phyloP scores from a whole-genome alignment of 2,888 invertebrate genomes.

The Unio pictorum region DNA sequence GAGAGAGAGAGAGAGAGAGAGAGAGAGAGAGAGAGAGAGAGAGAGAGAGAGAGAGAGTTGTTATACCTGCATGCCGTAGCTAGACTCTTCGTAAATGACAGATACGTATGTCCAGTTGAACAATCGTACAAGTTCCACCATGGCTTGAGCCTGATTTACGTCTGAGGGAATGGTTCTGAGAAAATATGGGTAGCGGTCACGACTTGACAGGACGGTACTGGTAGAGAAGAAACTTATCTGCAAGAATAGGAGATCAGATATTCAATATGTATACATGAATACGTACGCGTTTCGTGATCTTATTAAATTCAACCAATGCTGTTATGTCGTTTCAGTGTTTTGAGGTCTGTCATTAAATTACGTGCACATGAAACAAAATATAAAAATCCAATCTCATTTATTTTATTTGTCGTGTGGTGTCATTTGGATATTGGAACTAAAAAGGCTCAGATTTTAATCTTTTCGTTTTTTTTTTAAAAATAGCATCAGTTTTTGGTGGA shows the following conservation, averaged over 20 bases:
- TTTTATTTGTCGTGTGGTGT: no score
- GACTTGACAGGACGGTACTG: conserved; percentile 93
- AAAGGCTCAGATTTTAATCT: no score
- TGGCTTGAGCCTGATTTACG: conserved; percentile 90
- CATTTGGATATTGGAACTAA: no score
- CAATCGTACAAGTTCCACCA: conserved; percentile 91
- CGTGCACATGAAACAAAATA: no score
- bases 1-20: no score
- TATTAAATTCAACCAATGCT: not conserved
- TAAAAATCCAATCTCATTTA: no score
- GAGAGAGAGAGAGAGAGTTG: no score
- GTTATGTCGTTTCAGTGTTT: not conserved
- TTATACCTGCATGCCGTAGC: conserved; percentile 90
- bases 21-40: no score
- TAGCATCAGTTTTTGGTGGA: no score
- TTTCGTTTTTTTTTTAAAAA: no score
- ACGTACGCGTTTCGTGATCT: not conserved
- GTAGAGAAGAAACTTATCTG: conserved; percentile 97
- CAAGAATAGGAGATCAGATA: conserved; percentile 43
- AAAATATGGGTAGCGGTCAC: conserved; percentile 95
- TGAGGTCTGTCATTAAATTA: no score
- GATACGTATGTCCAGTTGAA: conserved; percentile 96
- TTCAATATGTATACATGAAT: not conserved
- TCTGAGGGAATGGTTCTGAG: conserved; percentile 95
- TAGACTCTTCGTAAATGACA: conserved; percentile 95